These are phyloP conservation scores for Xestia c-nigrum DNA, from an alignment of 2,888 invertebrate species.

Conservation along the genomic window DNA sequence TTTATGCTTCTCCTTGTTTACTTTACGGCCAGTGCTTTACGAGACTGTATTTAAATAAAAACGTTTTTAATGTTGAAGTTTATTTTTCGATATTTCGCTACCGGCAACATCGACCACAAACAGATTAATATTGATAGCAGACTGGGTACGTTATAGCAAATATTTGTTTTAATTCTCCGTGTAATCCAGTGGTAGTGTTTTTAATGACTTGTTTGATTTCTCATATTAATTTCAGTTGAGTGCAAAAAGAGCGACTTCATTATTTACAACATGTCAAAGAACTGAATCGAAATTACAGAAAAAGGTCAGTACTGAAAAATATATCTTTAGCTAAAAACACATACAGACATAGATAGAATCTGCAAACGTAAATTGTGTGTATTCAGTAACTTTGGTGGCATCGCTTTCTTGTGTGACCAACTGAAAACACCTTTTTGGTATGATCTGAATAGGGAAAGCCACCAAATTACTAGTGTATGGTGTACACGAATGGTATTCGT, in stretches of 20 bases:
- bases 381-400: background rate
- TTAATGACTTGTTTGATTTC: slow-evolving; percentile 18
- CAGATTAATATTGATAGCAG: slow-evolving; percentile 28
- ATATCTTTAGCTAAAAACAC: background rate
- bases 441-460: slow-evolving; percentile 1
- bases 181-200: slow-evolving; percentile 26
- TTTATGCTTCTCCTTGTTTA: background rate
- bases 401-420: slow-evolving; percentile 7
- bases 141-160: slow-evolving; percentile 20
- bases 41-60: slow-evolving; percentile 10
- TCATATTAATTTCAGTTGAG: background rate
- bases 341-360: background rate
- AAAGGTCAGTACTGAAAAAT: background rate
- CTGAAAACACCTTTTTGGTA: slow-evolving; percentile 12
- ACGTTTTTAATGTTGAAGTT: slow-evolving; percentile 20
- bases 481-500: slow-evolving; percentile 60
- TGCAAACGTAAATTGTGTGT: background rate
- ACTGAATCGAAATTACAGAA: slow-evolving; percentile 1
- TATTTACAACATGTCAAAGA: background rate
- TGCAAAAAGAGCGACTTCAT: background rate
- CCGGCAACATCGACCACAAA: slow-evolving; percentile 43
- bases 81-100: slow-evolving; percentile 38
- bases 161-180: slow-evolving; percentile 20
- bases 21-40: background rate
- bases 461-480: slow-evolving; percentile 13